Conservation (phyloP, 2,888 invertebrate genomes). For the Blastobasis adustella region DNA sequence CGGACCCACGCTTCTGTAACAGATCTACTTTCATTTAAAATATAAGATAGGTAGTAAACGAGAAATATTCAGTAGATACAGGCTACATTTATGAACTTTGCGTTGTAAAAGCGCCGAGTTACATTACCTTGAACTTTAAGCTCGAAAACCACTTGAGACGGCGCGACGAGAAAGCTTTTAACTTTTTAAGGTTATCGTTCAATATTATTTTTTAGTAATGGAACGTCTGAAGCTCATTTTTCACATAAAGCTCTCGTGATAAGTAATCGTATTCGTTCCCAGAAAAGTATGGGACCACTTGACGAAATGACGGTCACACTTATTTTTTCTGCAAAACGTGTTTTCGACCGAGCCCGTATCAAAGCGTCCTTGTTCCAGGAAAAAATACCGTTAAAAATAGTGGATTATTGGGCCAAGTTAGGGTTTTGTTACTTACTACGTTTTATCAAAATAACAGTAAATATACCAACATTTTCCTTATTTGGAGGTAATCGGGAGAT, state of each 20-base stretch:
- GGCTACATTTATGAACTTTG: slow-evolving; percentile 5
- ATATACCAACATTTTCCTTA: slow-evolving; percentile 24
- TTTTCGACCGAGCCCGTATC: slow-evolving; percentile 7
- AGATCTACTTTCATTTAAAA: no score
- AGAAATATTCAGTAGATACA: no score
- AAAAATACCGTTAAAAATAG: background rate
- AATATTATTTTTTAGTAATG: slow-evolving; percentile 62
- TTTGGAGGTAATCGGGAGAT: no score
- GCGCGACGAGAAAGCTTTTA: slow-evolving; percentile 54
- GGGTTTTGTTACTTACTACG: background rate
- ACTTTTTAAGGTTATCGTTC: slow-evolving; percentile 65
- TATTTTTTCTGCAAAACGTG: slow-evolving; percentile 6
- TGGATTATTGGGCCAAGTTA: no score
- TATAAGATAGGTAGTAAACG: no score
- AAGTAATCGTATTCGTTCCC: slow-evolving; percentile 28
- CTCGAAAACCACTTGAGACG: slow-evolving; percentile 40
- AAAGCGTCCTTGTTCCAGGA: background rate
- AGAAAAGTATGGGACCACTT: slow-evolving; percentile 43
- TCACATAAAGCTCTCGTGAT: no score
- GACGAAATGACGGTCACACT: slow-evolving; percentile 12
- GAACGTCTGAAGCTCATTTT: slow-evolving; percentile 35
- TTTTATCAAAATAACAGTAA: slow-evolving; percentile 21
- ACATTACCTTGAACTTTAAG: slow-evolving; percentile 40
- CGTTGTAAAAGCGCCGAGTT: background rate
- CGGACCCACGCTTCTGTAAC: no score